Evolutionary conservation across 2,888 invertebrate genomes (phyloP).

Genomic region (Cacoxenus indagator): DNA sequence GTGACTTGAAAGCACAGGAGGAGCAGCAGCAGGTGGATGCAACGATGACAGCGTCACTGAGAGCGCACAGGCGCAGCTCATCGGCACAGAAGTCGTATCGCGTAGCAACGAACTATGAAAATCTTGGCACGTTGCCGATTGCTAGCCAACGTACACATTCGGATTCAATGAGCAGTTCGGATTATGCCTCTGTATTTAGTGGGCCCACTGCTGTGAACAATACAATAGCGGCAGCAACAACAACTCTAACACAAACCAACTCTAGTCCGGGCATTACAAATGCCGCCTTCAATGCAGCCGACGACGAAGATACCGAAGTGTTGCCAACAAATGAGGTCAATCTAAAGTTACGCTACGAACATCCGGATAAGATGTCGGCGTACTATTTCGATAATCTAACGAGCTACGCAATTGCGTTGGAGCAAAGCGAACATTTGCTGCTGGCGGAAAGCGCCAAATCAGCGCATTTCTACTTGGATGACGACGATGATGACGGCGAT

Average conservation of each 20-base stretch:
- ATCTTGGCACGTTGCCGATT: constrained; percentile 57
- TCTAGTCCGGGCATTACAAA: constrained; percentile 7
- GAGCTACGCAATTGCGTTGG: constrained; percentile 44
- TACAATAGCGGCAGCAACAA: not conserved
- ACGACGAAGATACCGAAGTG: not conserved
- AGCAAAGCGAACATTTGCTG: constrained; percentile 52
- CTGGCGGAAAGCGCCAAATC: constrained; percentile 55
- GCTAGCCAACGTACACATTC: constrained; percentile 50
- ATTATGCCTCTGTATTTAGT: constrained; percentile 70
- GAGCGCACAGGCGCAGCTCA: constrained; percentile 61
- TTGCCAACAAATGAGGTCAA: constrained; percentile 17
- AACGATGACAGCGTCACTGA: constrained; percentile 26
- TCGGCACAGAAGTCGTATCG: constrained; percentile 53
- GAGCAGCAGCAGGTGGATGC: constrained; percentile 22
- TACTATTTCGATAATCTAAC: constrained; percentile 63
- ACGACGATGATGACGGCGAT: constrained; percentile 35
- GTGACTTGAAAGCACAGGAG: constrained; percentile 37
- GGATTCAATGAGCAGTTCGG: constrained; percentile 70
- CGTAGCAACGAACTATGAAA: constrained; percentile 55
- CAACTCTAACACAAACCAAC: not conserved
- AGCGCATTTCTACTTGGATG: constrained; percentile 41
- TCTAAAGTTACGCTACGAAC: constrained; percentile 61
- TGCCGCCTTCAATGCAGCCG: constrained; percentile 20
- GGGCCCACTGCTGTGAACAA: constrained; percentile 46
- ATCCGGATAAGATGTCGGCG: constrained; percentile 66